Evolutionary conservation across 1,140 invertebrate species (phyloP), one percentile per base, ranked within the genome.

Genomic region (Drosophila parvula): DNA sequence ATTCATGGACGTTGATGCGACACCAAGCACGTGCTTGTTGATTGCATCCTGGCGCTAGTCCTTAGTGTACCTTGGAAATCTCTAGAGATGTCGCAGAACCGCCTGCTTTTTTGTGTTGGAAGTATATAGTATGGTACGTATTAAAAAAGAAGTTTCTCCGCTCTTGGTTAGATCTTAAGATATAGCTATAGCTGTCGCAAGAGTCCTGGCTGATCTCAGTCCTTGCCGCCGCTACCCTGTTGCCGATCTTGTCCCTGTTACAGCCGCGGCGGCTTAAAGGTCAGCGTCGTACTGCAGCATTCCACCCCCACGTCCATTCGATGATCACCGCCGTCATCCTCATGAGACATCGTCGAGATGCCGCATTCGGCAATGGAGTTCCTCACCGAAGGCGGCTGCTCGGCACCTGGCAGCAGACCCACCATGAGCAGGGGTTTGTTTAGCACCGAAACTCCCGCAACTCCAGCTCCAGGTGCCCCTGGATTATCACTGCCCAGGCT

Each of bases 351-450:
- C 4, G 63, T 69, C 10, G 61, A 61, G 18, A 64, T 64, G 56
- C 81, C 90, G 34, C 89, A 91, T 43, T 91, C 89, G 27, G 89
- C 89, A 18, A 91, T 91, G 3, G 89, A 91, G 34, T 91, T 91
- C 44, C 90, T 73, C 12, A 90, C 88, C 41, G 88, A 90, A 0
- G 88, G 73, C 30, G 78, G 90, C 63, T 86, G 85, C 44, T 89
- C 86, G 0, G 85, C 85, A 1, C 84, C 83, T 4, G 84, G 83
- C 22, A 88, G 55, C 3, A 89, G 45, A 1, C 84, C 84, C n/a
- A 89, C 85, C 78, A 89, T 60, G 18, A 90, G 47, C 16, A 89
- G 53, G 8, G 85, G 84, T 38, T 85, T 89, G 34, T 90, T 90
- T 0, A 90, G 38, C 28, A 50, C 50, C 30, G 73, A 32, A 22